A percentile compares a stretch with the other conserved stretches of the same genome.
Conservation (phyloP, 2,113 vertebrate genomes). For the Chaetops frenatus region DNA sequence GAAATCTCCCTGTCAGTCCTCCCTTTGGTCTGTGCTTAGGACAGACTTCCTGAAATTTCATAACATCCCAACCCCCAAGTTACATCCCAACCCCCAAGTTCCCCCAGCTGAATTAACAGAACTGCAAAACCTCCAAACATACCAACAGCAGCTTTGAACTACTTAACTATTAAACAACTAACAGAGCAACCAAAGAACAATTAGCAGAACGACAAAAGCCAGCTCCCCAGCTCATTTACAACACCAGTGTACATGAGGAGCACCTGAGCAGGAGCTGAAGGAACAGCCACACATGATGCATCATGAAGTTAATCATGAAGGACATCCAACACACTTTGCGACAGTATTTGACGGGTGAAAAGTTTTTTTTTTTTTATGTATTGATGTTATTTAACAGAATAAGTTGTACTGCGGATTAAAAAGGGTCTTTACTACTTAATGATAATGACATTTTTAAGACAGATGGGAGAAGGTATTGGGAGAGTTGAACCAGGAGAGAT, state of each 20-base stretch:
- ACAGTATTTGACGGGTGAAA: neutral
- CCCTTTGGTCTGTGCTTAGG: no score
- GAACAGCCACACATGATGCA: neutral
- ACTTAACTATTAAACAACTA: no score
- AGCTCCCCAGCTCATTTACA: no score
- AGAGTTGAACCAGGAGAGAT: neutral
- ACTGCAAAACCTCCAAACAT: no score
- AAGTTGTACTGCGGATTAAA: neutral
- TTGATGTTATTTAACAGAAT: neutral
- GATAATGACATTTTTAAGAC: neutral
- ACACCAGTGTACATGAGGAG: accelerated
- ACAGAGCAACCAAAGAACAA: no score
- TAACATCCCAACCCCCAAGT: no score
- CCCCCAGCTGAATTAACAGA: no score
- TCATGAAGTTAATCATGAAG: neutral
- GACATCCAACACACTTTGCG: neutral
- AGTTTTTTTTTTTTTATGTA: neutral
- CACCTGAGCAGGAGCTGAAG: neutral
- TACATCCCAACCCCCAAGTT: no score
- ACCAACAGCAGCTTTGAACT: no score
- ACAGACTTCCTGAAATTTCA: no score
- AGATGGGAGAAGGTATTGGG: neutral
- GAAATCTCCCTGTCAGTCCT: no score
- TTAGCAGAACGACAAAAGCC: no score
- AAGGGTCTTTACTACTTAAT: neutral